Evolutionary conservation across 2,888 invertebrate genomes (phyloP).

Genomic region (Ischnura elegans): DNA sequence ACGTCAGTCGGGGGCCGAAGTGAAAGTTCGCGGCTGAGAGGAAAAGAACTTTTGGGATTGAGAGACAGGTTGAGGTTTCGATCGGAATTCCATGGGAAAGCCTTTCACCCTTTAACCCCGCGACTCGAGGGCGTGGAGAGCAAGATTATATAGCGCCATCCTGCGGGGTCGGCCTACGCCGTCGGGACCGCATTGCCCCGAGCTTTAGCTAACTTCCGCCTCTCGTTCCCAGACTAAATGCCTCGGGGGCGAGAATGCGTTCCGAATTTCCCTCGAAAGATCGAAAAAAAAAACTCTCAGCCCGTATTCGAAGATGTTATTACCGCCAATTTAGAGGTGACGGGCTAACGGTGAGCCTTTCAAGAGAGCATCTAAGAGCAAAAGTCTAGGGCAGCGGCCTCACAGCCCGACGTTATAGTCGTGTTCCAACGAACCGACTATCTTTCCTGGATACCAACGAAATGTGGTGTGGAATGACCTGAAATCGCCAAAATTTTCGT

Average conservation of each 20-base stretch:
- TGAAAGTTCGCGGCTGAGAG: background rate
- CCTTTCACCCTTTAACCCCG: conserved; percentile 55
- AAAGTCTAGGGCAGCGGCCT: no score
- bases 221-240: background rate
- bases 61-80: conserved; percentile 23
- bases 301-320: background rate
- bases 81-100: background rate
- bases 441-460: background rate
- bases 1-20: background rate
- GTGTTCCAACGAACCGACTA: no score
- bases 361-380: background rate
- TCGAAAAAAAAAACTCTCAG: background rate
- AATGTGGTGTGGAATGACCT: no score
- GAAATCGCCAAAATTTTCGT: no score
- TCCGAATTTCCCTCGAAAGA: background rate
- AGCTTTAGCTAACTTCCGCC: background rate
- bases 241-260: background rate
- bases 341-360: background rate
- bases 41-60: background rate
- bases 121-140: background rate
- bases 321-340: background rate
- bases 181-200: background rate
- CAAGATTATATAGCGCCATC: background rate
- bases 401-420: no score
- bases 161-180: background rate